Conservation (phyloP, 2,113 vertebrate genomes). For the Prietella phreatophila region DNA sequence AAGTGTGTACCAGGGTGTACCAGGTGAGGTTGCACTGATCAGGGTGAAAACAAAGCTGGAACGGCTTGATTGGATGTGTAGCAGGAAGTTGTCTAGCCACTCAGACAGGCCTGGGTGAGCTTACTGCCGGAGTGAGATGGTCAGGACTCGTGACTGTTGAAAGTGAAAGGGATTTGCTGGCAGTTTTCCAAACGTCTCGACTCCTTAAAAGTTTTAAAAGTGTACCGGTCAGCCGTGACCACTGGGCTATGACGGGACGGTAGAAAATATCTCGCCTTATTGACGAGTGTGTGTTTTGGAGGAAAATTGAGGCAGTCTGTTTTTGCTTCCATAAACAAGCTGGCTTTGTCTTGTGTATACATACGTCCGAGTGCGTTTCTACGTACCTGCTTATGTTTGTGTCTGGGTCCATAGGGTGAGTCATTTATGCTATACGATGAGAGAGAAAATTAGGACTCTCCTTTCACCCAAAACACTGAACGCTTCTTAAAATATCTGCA, state of each 20-base stretch:
- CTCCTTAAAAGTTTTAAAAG: not conserved
- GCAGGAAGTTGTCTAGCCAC: slow-evolving; percentile 4
- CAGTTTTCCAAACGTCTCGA: not conserved
- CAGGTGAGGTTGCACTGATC: slow-evolving; percentile 38
- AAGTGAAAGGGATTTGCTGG: slow-evolving; percentile 6
- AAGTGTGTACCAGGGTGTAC: slow-evolving; percentile 46
- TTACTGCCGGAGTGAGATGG: slow-evolving; percentile 9
- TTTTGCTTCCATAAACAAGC: not conserved
- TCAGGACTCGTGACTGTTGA: slow-evolving; percentile 12
- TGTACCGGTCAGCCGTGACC: not conserved
- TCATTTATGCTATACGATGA: not conserved
- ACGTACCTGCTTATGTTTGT: not conserved
- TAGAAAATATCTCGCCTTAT: not conserved
- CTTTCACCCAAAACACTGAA: not conserved
- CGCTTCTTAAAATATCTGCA: not conserved
- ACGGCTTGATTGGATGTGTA: not conserved
- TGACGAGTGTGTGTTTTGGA: not conserved
- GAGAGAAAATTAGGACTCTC: not conserved
- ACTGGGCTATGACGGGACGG: not conserved
- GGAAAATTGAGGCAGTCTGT: not conserved
- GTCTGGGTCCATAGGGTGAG: not conserved
- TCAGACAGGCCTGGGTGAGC: slow-evolving; percentile 11
- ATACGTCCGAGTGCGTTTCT: not conserved
- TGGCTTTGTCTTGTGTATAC: not conserved
- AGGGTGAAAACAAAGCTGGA: not conserved